phyloP scores from a whole-genome alignment of 2,797 vertebrate species.

The Xyrichtys novacula region DNA sequence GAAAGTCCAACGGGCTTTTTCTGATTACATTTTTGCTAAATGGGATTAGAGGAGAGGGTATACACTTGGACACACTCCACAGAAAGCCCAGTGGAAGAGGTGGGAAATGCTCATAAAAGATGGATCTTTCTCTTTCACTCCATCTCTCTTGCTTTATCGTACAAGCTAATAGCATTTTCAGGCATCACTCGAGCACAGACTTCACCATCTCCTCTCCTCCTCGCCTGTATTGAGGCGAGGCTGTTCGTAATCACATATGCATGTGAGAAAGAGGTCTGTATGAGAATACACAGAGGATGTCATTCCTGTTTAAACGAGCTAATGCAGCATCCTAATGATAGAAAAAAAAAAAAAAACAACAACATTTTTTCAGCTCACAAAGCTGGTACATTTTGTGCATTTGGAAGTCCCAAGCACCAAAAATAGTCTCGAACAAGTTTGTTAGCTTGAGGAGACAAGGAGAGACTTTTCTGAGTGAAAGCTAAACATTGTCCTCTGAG shows the following conservation, averaged over 20 bases:
- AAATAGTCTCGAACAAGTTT: constrained; percentile 29
- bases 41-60: constrained; percentile 62
- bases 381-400: constrained; percentile 1
- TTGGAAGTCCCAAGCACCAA: background rate
- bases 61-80: constrained; percentile 50
- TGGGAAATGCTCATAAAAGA: constrained; percentile 65
- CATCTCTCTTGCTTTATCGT: constrained; percentile 55
- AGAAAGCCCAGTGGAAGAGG: constrained; percentile 42
- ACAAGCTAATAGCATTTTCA: constrained; percentile 64
- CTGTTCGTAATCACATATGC: constrained; percentile 37
- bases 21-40: constrained; percentile 72
- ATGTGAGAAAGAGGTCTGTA: constrained; percentile 27
- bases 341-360: too few species aligned
- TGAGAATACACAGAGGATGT: background rate
- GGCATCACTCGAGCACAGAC: constrained; percentile 40
- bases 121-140: constrained; percentile 59
- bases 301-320: constrained; percentile 7
- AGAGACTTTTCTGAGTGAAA: constrained; percentile 24
- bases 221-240: constrained; percentile 12
- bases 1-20: constrained; percentile 55
- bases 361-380: constrained; percentile 16
- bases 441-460: constrained; percentile 18
- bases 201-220: constrained; percentile 12
- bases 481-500: constrained; percentile 44
- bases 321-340: constrained; percentile 21